A percentile compares a stretch with the other conserved stretches of the same genome.
Conservation (phyloP, 2,888 invertebrate species). For the Limnephilus auricula region DNA sequence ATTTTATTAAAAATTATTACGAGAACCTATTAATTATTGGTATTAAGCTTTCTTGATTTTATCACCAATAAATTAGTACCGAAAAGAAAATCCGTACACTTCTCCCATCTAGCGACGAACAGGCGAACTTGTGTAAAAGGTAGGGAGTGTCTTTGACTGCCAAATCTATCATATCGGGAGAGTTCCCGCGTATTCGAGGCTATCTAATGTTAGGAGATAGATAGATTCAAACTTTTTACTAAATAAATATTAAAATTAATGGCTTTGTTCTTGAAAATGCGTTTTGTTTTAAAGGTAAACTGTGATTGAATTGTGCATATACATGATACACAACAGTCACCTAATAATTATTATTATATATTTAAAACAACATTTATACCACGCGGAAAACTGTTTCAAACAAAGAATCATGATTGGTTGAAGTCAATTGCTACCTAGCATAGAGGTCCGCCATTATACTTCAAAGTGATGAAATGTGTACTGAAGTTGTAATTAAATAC, state of each 20-base stretch:
- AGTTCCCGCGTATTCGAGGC: neutral
- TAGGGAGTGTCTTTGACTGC: conserved; percentile 8
- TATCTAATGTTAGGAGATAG: neutral
- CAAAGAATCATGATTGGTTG: neutral
- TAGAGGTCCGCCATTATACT: neutral
- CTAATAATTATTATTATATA: neutral
- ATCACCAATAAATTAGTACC: neutral
- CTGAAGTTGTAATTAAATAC: neutral
- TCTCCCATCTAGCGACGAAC: conserved; percentile 35
- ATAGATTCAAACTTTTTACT: neutral
- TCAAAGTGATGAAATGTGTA: neutral
- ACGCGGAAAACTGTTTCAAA: neutral
- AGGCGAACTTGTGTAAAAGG: neutral
- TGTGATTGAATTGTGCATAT: neutral
- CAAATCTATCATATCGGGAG: neutral
- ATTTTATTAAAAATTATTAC: neutral
- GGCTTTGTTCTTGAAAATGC: neutral
- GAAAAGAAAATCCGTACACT: neutral
- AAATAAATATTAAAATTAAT: neutral
- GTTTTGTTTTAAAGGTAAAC: neutral
- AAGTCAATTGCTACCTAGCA: neutral
- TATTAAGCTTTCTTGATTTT: neutral
- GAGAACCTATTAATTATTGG: neutral
- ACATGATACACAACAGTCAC: neutral
- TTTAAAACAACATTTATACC: neutral